Percentiles rank a stretch among this genome's conserved stretches.
These are phyloP conservation scores for Oreotrochilus melanogaster DNA, from an alignment of 2,113 vertebrate genomes.

Conservation along the genomic window DNA sequence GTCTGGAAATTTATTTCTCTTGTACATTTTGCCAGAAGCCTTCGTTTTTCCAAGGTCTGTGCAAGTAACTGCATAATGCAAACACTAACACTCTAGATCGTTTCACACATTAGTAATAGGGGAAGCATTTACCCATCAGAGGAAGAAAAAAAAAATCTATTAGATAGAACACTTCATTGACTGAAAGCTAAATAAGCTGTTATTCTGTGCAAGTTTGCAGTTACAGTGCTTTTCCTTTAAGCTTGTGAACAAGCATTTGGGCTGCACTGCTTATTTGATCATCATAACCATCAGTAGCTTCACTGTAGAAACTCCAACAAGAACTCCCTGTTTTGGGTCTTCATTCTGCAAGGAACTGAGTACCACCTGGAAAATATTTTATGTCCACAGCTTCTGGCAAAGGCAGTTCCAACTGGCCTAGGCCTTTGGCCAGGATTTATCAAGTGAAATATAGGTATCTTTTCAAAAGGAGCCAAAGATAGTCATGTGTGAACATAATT, in stretches of 20 bases:
- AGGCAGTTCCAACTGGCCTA: background rate
- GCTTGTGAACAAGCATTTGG: slow-evolving; percentile 34
- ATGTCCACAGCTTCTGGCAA: background rate
- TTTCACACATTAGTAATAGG: slow-evolving; percentile 35
- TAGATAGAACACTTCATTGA: slow-evolving; percentile 58
- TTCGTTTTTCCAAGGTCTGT: slow-evolving; percentile 4
- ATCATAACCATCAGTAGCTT: slow-evolving; percentile 40
- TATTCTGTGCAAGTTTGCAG: slow-evolving; percentile 43
- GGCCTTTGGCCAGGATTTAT: slow-evolving; percentile 47
- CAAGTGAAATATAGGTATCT: slow-evolving; percentile 24
- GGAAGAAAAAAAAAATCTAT: slow-evolving; percentile 29
- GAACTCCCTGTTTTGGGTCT: slow-evolving; percentile 29
- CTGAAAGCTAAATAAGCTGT: slow-evolving; percentile 58
- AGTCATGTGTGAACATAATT: background rate
- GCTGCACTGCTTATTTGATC: slow-evolving; percentile 39
- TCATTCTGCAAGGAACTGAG: background rate
- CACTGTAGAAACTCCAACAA: slow-evolving; percentile 65
- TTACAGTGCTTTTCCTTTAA: slow-evolving; percentile 47
- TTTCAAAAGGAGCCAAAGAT: slow-evolving; percentile 29
- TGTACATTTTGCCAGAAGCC: slow-evolving; percentile 47
- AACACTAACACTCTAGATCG: slow-evolving; percentile 36
- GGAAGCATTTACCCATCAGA: slow-evolving; percentile 51
- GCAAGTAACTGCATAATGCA: slow-evolving; percentile 47
- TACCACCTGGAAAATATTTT: slow-evolving; percentile 49
- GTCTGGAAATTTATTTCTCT: slow-evolving; percentile 25